These are phyloP conservation scores for Yponomeuta malinellus DNA, from an alignment of 2,888 invertebrate genomes.

Conservation along the genomic window DNA sequence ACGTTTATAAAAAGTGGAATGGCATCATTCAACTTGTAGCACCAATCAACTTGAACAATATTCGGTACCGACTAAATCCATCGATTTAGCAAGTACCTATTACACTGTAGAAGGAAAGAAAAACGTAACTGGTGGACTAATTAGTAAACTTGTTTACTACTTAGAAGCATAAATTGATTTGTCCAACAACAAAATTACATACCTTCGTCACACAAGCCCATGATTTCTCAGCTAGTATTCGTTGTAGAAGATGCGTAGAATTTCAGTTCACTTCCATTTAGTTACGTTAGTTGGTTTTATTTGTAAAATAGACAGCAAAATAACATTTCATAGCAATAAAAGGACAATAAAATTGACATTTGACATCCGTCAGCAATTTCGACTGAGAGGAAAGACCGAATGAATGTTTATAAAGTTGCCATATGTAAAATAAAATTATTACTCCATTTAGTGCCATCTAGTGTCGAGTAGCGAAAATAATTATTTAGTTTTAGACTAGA, in stretches of 20 bases:
- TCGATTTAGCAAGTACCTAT: background rate
- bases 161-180: constrained; percentile 20
- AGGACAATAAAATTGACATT: background rate
- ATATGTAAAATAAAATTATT: constrained; percentile 13
- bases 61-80: background rate
- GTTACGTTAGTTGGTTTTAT: background rate
- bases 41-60: background rate
- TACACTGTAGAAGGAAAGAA: background rate
- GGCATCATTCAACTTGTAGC: background rate
- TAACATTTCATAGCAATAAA: background rate
- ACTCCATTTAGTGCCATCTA: constrained; percentile 22
- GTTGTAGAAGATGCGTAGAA: background rate
- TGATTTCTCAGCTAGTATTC: constrained; percentile 23
- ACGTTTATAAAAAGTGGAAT: background rate
- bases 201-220: constrained; percentile 70
- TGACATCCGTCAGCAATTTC: background rate
- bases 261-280: background rate
- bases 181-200: constrained; percentile 29
- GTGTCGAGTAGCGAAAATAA: constrained; percentile 9
- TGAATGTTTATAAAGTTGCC: constrained; percentile 21
- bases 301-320: constrained; percentile 21
- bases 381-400: constrained; percentile 22
- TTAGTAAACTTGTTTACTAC: constrained; percentile 58
- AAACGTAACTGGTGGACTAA: constrained; percentile 2
- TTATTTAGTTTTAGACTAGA: background rate